These are phyloP conservation scores for Mus minutoides DNA, from an alignment of 2,797 vertebrate species.

Conservation along the genomic window DNA sequence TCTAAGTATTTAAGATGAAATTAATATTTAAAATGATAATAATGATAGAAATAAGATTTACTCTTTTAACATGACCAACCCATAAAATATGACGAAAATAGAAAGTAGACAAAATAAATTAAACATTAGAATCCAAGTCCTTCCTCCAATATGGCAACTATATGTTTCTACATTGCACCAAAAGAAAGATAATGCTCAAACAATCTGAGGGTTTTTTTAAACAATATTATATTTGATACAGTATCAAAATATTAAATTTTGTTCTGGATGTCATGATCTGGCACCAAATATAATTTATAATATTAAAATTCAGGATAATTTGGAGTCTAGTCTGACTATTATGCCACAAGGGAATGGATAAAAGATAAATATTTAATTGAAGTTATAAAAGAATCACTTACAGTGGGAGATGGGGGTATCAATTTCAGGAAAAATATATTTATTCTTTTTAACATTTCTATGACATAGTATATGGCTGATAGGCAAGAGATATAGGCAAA, in stretches of 20 bases:
- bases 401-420: neutral
- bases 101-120: neutral
- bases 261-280: neutral
- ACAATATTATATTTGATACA: neutral
- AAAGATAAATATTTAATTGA: neutral
- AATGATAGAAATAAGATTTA: neutral
- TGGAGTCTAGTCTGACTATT: neutral
- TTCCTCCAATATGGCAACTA: neutral
- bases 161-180: neutral
- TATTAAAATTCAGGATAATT: neutral
- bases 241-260: neutral
- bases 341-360: neutral
- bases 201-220: neutral
- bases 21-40: constrained; percentile 12
- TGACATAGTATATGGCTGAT: neutral
- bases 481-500: neutral
- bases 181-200: neutral
- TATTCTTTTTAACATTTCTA: neutral
- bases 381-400: neutral
- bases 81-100: neutral
- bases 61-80: neutral
- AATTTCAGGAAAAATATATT: neutral
- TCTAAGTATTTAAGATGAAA: neutral
- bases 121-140: neutral
- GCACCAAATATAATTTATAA: neutral